Evolutionary conservation across 2,797 vertebrate genomes (phyloP).

Genomic region (Rhinophrynus dorsalis): DNA sequence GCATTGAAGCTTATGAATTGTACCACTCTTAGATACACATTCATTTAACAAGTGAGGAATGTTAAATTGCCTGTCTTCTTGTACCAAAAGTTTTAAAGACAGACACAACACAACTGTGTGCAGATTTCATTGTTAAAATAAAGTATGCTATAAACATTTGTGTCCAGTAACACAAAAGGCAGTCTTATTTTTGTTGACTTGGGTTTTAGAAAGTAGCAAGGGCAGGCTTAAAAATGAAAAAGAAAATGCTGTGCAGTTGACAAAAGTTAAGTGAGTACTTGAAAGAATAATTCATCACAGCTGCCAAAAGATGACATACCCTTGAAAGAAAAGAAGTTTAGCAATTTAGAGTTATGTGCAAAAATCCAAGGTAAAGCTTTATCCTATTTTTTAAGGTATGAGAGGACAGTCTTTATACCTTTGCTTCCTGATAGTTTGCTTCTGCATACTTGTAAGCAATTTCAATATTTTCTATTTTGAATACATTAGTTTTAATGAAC

Average conservation of each 20-base stretch:
- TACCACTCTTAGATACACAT: no score
- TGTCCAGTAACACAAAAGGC: neutral
- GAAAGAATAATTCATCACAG: conserved; percentile 46
- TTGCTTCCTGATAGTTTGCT: no score
- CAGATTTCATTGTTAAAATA: neutral
- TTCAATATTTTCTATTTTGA: neutral
- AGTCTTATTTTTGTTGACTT: conserved; percentile 13
- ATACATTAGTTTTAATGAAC: no score
- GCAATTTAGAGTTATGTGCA: conserved; percentile 45
- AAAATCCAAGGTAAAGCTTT: conserved; percentile 43
- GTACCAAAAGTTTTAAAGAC: no score
- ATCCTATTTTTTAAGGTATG: conserved; percentile 25
- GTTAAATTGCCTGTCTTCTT: no score
- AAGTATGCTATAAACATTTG: neutral
- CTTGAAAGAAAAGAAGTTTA: conserved; percentile 46
- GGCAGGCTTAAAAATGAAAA: conserved; percentile 40
- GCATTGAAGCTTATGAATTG: no score
- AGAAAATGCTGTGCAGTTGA: conserved; percentile 47
- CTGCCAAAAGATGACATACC: conserved; percentile 48
- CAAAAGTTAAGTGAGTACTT: conserved; percentile 47
- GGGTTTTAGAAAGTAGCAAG: conserved; percentile 36
- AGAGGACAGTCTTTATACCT: no score
- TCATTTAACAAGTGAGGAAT: no score
- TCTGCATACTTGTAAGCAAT: conserved; percentile 9
- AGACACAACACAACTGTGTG: no score